Base-by-base conservation (phyloP, 2,888 invertebrate species). In the Acanthosepion esculentum region DNA sequence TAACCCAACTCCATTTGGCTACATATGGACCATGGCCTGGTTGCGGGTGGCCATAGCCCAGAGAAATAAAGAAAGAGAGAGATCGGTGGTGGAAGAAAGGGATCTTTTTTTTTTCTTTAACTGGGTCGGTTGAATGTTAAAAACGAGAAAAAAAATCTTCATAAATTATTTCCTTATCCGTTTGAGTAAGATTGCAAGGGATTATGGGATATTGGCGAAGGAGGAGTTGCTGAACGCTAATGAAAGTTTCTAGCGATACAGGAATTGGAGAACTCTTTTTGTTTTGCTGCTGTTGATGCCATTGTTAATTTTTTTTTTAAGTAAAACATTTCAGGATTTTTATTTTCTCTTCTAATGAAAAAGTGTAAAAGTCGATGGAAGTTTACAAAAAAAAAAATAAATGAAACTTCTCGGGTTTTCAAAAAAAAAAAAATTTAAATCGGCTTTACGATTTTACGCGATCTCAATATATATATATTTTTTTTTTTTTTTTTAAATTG, bases 111-210 rank as follows among this genome's bases (percentile, higher is more conserved):
- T 15, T 78, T 33, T n/a, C n/a, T 78, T 12, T 78, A n/a, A 78
- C 78, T n/a, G n/a, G 78, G 78, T n/a, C n/a, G 78, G 78, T 12
- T 78, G n/a, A 15, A 78, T 78, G 78, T n/a, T 78, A n/a, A 78
- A 78, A n/a, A 33, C n/a, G 78, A 78, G 33, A 78, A n/a, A 78
- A 78, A 78, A 33, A 78, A n/a, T 78, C 78, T 78, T 78, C 78
- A 78, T 78, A 78, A 78, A 78, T 78, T 78, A 78, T 78, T 78
- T 78, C 78, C n/a, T 78, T 78, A 78, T 78, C 78, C 78, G 78
- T n/a, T 78, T 78, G 78, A 78, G 78, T n/a, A 33, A 33, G 33
- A n/a, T 78, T 33, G 78, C 78, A 78, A 78, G 4, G 78, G 78
- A 78, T 33, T 78, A n/a, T 78, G 78, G 78, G 78, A 78, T 78